Base-by-base conservation (phyloP, 2,797 vertebrate genomes). In the Epinephelus awoara region DNA sequence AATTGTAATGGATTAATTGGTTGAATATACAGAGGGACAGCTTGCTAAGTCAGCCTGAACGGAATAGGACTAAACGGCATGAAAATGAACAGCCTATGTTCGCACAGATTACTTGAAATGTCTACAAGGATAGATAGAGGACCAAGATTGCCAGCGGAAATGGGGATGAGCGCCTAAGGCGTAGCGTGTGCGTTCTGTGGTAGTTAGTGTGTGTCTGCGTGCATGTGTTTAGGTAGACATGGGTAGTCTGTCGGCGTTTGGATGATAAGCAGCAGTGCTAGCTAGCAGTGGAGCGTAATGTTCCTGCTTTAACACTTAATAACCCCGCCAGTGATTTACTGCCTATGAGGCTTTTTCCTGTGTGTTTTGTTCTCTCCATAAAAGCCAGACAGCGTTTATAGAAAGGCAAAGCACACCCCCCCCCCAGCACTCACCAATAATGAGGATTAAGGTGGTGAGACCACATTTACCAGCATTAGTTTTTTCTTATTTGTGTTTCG, bases 281-380 rank as follows among this genome's bases (percentile, higher is more conserved):
- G 84, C 86, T 82, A 77, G 84, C 79, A 86, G 77, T 65, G 72
- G 64, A 85, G 79, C 58, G 42, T 83, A 90, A 82, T 88, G 87
- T 92, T 92, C 84, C 85, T 84, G 69, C 77, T 91, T 90, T 85
- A 88, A 91, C 88, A 89, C 86, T 90, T 94, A 90, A 92, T 91
- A 92, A 89, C 85, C 87, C 73, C 23, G 69, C 50, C 77, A 71
- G 85, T 92, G 90, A 93, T 92, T 94, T 92, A 89, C 88, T 85
- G 87, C 89, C 86, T 69, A 62, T 81, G 84, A 91, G 79, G 77
- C 79, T 84, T 86, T 90, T 88, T 84, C 81, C 79, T 86, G 82
- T 88, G 82, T 87, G 84, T 91, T 89, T 91, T 90, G 84, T 91
- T 90, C 73, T 86, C 73, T 85, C 83, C 77, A 74, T 91, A 84